phyloP scores from a whole-genome alignment of 2,888 invertebrate species.

The Chrysotoxum bicinctum region DNA sequence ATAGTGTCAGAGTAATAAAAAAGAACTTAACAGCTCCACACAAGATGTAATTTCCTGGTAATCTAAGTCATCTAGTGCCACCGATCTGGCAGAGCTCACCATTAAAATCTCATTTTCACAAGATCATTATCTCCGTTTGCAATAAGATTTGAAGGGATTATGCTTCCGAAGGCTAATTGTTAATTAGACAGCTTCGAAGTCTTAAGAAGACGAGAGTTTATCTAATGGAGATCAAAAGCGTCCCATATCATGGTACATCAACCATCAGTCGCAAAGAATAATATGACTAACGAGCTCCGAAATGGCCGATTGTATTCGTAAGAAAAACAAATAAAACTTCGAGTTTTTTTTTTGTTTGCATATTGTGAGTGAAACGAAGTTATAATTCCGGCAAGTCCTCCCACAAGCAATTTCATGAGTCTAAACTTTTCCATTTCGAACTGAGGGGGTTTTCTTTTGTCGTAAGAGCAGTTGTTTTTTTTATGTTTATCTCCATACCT shows the following conservation, averaged over 20 bases:
- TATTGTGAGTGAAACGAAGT: conserved; percentile 28
- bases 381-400: conserved; percentile 58
- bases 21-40: conserved; percentile 31
- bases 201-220: conserved; percentile 14
- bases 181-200: conserved; percentile 56
- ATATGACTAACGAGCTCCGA: conserved; percentile 58
- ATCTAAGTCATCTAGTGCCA: conserved; percentile 62
- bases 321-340: not conserved
- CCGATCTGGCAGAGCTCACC: conserved; percentile 52
- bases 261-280: conserved; percentile 3
- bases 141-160: conserved; percentile 29
- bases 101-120: conserved; percentile 71
- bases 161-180: conserved; percentile 54
- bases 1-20: conserved; percentile 27
- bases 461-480: not conserved
- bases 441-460: conserved; percentile 22
- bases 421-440: not conserved
- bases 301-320: conserved; percentile 56
- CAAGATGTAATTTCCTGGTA: conserved; percentile 57
- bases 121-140: conserved; percentile 49
- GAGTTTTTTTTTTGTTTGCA: conserved; percentile 4
- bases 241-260: conserved; percentile 40
- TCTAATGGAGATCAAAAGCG: conserved; percentile 41
- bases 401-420: conserved; percentile 34
- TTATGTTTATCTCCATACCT: not conserved